These are phyloP conservation scores for Patella vulgata DNA, from an alignment of 1,140 invertebrate genomes.

Conservation along the genomic window DNA sequence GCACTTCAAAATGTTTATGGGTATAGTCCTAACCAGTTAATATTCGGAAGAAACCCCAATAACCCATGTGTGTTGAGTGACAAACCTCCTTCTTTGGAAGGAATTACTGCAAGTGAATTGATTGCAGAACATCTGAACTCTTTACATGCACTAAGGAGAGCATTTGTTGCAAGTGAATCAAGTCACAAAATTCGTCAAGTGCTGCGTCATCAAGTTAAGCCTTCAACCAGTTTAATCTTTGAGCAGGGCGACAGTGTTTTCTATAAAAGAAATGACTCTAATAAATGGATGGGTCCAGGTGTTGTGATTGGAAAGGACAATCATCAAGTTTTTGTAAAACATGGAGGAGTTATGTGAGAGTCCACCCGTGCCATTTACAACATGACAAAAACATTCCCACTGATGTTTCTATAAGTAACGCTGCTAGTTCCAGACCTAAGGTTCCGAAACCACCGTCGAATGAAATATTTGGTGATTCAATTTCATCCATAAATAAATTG, in stretches of 20 bases:
- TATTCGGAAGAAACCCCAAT: conserved; percentile 32
- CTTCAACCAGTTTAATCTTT: no score
- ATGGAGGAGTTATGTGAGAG: conserved; percentile 21
- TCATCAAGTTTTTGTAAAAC: conserved; percentile 30
- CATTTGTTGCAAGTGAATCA: conserved; percentile 26
- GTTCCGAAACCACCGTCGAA: no score
- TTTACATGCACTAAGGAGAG: conserved; percentile 25
- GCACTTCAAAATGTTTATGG: conserved; percentile 34
- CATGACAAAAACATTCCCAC: no score
- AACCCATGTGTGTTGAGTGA: conserved; percentile 25
- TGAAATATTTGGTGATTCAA: no score
- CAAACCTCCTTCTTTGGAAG: conserved; percentile 21
- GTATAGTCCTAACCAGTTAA: conserved; percentile 30
- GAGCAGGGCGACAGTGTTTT: conserved; percentile 35
- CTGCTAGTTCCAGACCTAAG: no score
- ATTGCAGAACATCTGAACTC: conserved; percentile 30
- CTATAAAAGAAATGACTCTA: conserved; percentile 28
- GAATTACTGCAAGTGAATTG: conserved; percentile 22
- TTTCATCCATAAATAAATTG: conserved; percentile 23
- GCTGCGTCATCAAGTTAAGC: no score
- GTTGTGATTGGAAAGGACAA: conserved; percentile 28
- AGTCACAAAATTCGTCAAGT: conserved; percentile 26
- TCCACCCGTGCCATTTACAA: conserved; percentile 22
- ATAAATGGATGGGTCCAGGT: conserved; percentile 26
- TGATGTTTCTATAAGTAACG: no score